A percentile compares a stretch with the other conserved stretches of the same genome.
These are phyloP conservation scores for Hemitrygon akajei DNA, from an alignment of 2,797 vertebrate species.

Conservation along the genomic window DNA sequence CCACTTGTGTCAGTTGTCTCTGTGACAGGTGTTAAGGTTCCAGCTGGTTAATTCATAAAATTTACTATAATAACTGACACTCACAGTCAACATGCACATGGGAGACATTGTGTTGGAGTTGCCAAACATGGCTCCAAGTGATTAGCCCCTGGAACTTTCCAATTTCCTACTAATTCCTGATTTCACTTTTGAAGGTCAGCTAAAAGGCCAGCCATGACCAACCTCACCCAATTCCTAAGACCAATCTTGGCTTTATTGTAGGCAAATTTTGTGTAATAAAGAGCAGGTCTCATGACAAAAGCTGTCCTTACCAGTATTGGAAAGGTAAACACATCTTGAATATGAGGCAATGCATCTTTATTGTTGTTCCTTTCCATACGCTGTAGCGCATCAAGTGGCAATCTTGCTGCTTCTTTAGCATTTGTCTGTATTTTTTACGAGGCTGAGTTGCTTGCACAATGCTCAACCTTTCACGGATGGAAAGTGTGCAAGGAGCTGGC, in stretches of 20 bases:
- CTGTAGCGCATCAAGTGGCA: no score
- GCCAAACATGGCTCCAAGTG: background rate
- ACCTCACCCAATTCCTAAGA: background rate
- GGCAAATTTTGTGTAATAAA: background rate
- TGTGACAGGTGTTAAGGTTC: background rate
- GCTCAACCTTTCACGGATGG: no score
- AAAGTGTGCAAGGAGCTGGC: no score
- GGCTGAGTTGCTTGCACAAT: no score
- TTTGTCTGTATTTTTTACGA: no score
- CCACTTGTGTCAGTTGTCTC: background rate
- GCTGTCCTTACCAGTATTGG: background rate
- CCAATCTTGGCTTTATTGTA: background rate
- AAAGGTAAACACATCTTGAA: background rate
- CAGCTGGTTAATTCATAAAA: background rate
- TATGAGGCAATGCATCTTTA: background rate
- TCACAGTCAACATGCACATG: background rate
- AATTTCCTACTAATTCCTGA: background rate
- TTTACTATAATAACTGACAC: background rate
- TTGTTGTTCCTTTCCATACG: no score
- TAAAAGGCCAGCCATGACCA: background rate
- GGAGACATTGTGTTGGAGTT: background rate
- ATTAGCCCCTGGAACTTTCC: background rate
- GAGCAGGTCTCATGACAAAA: background rate
- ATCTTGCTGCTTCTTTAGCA: no score
- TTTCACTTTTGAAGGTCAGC: background rate